Evolutionary conservation across 35 echinoderm and acorn worm species (phyloP).

Genomic region (Ophioderma brevispina): DNA sequence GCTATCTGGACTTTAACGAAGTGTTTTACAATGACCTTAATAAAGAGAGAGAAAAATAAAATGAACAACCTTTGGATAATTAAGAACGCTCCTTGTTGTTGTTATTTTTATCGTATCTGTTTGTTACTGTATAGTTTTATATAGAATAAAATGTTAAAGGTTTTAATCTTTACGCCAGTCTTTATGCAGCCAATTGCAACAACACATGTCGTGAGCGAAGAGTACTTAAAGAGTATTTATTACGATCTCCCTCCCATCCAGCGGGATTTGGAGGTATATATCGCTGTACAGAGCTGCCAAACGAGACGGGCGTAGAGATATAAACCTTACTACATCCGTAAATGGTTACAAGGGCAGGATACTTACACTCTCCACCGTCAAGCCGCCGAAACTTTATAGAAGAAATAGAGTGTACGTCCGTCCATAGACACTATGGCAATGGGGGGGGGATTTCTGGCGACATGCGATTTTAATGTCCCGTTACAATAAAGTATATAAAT

Average conservation of each 20-base stretch:
- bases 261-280: constrained; percentile 45
- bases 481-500: constrained; percentile 10
- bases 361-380: constrained; percentile 60
- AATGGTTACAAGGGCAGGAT: constrained; percentile 34
- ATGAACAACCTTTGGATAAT: no score
- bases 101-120: no score
- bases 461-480: background rate
- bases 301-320: background rate
- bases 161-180: no score
- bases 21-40: no score
- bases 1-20: no score
- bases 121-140: no score
- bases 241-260: constrained; percentile 30
- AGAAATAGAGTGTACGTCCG: constrained; percentile 23
- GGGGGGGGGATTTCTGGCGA: constrained; percentile 41
- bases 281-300: background rate
- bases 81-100: no score
- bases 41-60: no score
- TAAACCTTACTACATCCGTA: constrained; percentile 16
- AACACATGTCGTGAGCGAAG: no score
- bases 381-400: background rate
- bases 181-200: no score
- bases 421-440: constrained; percentile 32
- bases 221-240: constrained; percentile 23
- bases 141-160: no score